These are phyloP conservation scores for Drosophila paramelanica DNA, from an alignment of 2,888 invertebrate species.

Conservation along the genomic window DNA sequence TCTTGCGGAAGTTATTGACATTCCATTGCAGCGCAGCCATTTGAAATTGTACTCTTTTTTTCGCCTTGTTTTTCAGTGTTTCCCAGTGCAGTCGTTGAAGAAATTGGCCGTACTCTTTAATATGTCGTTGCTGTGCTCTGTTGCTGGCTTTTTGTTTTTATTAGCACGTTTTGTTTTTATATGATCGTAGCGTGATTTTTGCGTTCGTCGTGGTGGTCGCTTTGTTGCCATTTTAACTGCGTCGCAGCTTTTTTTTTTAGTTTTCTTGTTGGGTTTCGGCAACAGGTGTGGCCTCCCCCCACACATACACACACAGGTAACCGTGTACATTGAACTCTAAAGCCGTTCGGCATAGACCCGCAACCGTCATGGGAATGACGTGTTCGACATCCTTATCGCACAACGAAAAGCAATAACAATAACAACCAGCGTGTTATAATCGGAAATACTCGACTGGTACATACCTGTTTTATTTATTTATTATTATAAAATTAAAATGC, in stretches of 20 bases:
- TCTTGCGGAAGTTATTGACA: constrained; percentile 57
- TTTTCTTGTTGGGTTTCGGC: constrained; percentile 62
- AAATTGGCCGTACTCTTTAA: constrained; percentile 15
- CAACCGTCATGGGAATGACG: constrained; percentile 63
- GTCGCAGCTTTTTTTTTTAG: constrained; percentile 66
- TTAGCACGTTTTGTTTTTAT: constrained; percentile 77
- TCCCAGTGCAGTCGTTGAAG: constrained; percentile 19
- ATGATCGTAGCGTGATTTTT: constrained; percentile 75
- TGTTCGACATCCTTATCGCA: constrained; percentile 71
- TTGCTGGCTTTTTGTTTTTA: constrained; percentile 62
- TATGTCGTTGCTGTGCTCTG: constrained; percentile 1
- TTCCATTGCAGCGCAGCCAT: constrained; percentile 44
- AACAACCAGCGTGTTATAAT: neutral
- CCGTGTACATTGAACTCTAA: constrained; percentile 71
- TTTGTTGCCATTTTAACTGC: constrained; percentile 60
- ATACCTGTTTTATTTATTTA: neutral
- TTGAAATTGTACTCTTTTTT: constrained; percentile 11
- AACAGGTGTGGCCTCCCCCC: constrained; percentile 77
- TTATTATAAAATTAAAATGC: neutral
- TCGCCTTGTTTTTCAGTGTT: constrained; percentile 6
- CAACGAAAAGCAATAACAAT: constrained; percentile 11
- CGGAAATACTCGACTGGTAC: neutral
- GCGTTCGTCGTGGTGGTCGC: constrained; percentile 12
- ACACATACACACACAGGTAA: constrained; percentile 4
- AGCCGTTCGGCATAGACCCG: constrained; percentile 15